phyloP scores from a whole-genome alignment of 2,113 vertebrate genomes.

The Pachycephala philippinensis region DNA sequence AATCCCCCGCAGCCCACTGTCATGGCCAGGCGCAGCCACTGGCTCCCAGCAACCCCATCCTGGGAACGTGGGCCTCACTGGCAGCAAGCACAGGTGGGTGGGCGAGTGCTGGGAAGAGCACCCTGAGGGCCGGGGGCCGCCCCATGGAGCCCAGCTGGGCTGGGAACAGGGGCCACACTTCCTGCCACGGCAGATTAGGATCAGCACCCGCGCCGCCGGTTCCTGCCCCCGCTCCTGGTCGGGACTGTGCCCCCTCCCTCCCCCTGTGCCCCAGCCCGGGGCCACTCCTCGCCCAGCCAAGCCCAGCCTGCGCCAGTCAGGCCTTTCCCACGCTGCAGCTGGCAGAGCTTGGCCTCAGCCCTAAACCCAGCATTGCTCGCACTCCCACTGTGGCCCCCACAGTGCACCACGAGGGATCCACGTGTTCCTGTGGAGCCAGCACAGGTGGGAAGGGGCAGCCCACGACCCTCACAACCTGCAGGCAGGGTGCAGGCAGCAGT shows the following conservation, averaged over 20 bases:
- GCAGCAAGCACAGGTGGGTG: neutral
- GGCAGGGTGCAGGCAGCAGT: neutral
- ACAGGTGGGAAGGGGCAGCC: neutral
- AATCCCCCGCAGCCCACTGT: neutral
- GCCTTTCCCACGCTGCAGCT: slow-evolving; percentile 43
- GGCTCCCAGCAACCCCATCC: neutral
- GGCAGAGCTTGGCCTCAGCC: neutral
- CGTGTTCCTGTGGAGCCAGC: fast-evolving
- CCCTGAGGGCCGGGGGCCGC: neutral
- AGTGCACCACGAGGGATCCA: neutral
- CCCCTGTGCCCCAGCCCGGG: slow-evolving; percentile 26
- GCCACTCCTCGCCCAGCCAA: slow-evolving; percentile 47
- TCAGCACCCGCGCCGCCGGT: slow-evolving; percentile 8
- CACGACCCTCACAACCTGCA: neutral
- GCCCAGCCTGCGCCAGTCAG: slow-evolving; percentile 1
- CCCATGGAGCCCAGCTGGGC: neutral
- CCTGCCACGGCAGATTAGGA: slow-evolving; percentile 47
- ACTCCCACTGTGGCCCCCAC: fast-evolving
- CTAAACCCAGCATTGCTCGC: neutral
- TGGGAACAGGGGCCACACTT: slow-evolving; percentile 33
- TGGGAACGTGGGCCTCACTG: neutral
- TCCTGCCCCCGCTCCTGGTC: slow-evolving; percentile 40
- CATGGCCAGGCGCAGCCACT: neutral
- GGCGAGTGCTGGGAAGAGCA: neutral
- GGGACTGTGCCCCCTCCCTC: slow-evolving; percentile 37